Evolutionary conservation across 2,113 vertebrate species (phyloP).

Genomic region (Bujurquina vittata): DNA sequence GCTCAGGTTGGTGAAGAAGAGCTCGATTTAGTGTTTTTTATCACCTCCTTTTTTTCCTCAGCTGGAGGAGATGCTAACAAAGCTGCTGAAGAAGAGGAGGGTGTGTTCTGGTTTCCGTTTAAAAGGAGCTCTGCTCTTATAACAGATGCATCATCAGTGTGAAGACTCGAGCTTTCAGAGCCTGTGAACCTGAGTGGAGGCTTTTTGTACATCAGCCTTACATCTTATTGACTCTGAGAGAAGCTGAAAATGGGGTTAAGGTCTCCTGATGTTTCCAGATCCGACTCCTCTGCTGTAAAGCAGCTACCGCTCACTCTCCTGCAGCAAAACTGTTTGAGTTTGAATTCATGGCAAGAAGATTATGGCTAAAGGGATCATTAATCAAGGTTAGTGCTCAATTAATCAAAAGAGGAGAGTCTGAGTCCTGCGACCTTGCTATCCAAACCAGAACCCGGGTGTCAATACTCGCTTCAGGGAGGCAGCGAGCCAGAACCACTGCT

Average conservation of each 20-base stretch:
- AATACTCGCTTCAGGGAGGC: conserved; percentile 75
- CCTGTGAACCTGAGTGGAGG: not conserved
- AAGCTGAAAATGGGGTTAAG: not conserved
- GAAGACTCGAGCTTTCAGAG: not conserved
- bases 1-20: not conserved
- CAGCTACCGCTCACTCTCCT: conserved; percentile 9
- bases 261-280: no score
- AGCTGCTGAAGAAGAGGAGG: no score
- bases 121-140: not conserved
- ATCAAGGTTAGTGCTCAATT: conserved; percentile 76
- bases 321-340: conserved; percentile 42
- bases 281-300: no score
- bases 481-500: conserved; percentile 74
- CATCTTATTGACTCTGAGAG: not conserved
- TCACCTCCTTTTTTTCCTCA: no score
- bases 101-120: no score
- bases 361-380: conserved; percentile 71
- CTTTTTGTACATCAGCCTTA: not conserved
- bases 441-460: conserved; percentile 75
- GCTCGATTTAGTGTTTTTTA: not conserved
- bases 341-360: conserved; percentile 46
- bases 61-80: no score
- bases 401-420: conserved; percentile 74
- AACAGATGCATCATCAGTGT: not conserved
- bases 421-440: conserved; percentile 65